Evolutionary conservation across 2,113 vertebrate species (phyloP), one percentile per base, ranked within the genome.

Genomic region (Caretta caretta): DNA sequence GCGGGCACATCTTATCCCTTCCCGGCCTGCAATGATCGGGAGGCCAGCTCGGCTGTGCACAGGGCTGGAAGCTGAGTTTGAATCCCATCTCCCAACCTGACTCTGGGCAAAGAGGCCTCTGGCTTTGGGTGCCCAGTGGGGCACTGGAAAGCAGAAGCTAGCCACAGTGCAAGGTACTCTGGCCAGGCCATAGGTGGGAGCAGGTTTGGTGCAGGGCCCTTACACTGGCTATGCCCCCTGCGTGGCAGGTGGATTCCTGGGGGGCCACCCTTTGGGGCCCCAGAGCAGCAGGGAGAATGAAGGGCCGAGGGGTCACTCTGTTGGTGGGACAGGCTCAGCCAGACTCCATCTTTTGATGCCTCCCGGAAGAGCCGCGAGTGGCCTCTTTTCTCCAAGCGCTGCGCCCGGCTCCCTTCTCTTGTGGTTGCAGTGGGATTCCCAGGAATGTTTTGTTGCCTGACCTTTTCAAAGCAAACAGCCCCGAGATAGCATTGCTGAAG

Each of bases 101-200:
- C 10, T 25, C 72, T 14, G 42, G 72, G 11, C 38, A 24, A 76
- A 46, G 72, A 22, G 38, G 22, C n/a, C 9, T 11, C 9, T 42
- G 38, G 38, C 69, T 38, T 42, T 42, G 22, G 17, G 35, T n/a
- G 35, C 16, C 65, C 31, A 9, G 31, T 14, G 65, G 35, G 13
- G 35, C 14, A 2, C 31, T n/a, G 35, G 35, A 35, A 29, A 59
- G 57, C 57, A 59, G 57, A 59, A 27, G 10, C 5, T 29, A 59
- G 57, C 57, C 27, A 6, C 11, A 65, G 31, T 65, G 35, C 17
- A n/a, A 35, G 35, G 62, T n/a, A 8, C 27, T 46, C 69, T 57
- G 69, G 5, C 31, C 0, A 2, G 31, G 11, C 51, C 0, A n/a
- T 3, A 12, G 17, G 6, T 1, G 59, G 78, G 78, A 11, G 22